Base-by-base conservation (phyloP, 2,888 invertebrate species). In the Sesamia inferens region DNA sequence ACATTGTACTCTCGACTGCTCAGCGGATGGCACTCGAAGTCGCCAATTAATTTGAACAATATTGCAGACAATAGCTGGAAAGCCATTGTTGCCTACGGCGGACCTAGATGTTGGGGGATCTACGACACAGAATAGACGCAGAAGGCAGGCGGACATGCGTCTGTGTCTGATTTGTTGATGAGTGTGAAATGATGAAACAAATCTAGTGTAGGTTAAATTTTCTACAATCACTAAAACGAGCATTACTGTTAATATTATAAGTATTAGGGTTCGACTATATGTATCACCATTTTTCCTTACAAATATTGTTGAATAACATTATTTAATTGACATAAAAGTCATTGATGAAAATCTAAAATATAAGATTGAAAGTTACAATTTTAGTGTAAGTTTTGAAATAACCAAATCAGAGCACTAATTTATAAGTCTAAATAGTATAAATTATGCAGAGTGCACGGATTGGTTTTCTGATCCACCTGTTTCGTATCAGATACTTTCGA, bases 1-100 rank as follows among this genome's bases (percentile, higher is more conserved):
- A 61, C 51, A 57, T 47, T 62, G 78, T 62, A 13, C 64, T 11
- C 42, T 65, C 14, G 39, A 62, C 65, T 77, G 78, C 65, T 62
- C 71, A 59, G 16, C 47, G 22, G 47, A 54, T 42, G 66, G 47
- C 64, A 61, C 74, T 82, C 64, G 61, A 70, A 75, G 79, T 78
- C 79, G 68, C 79, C 75, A 82, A 81, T 78, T 82, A 82, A 79
- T 73, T 73, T 73, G 79, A 68, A 79, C 80, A 75, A 75, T 79
- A 79, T 79, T 69, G 79, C 67, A 79, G 69, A 79, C 80, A 79
- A 79, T 79, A 5, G 67, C 44, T n/a, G 72, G 10, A 31, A 42
- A 54, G 14, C 55, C 44, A 78, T 78, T 76, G 76, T 78, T 69
- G 19, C 64, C 39, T 68, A 19, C 31, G 13, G n/a, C 51, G 31